Evolutionary conservation across 2,888 invertebrate genomes (phyloP).

Genomic region (Eristalis pertinax): DNA sequence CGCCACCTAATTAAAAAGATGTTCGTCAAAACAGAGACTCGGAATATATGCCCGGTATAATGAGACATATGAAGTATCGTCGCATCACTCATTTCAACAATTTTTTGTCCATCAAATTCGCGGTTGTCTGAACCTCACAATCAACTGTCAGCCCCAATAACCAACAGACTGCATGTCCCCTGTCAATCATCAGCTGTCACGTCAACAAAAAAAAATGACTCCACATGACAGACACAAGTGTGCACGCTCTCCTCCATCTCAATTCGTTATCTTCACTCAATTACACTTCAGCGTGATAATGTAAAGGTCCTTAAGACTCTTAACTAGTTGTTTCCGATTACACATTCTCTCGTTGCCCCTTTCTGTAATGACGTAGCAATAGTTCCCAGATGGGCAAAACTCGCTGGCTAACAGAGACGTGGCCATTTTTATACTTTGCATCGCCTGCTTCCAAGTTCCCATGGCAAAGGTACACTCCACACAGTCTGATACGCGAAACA

Average conservation of each 20-base stretch:
- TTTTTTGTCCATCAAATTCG: not conserved
- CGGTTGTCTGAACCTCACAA: not conserved
- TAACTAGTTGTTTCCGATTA: constrained; percentile 48
- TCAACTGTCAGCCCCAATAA: not conserved
- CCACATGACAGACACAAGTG: not conserved
- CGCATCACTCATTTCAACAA: not conserved
- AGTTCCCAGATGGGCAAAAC: constrained; percentile 61
- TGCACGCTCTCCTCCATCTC: constrained; percentile 8
- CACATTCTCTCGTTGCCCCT: constrained; percentile 16
- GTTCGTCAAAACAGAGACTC: no score
- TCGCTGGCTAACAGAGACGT: constrained; percentile 62
- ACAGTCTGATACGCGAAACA: not conserved
- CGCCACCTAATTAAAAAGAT: no score
- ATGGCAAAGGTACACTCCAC: constrained; percentile 39
- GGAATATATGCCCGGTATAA: no score
- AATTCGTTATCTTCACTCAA: constrained; percentile 51
- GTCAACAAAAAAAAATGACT: not conserved
- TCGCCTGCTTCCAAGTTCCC: constrained; percentile 51
- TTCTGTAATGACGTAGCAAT: constrained; percentile 65
- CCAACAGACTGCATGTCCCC: not conserved
- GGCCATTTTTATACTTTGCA: constrained; percentile 57
- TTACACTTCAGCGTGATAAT: constrained; percentile 54
- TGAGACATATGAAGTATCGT: no score
- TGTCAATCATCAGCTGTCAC: not conserved
- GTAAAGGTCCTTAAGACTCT: constrained; percentile 39